Conservation (phyloP, 2,113 vertebrate species). For the Mesembrinibis cayennensis region DNA sequence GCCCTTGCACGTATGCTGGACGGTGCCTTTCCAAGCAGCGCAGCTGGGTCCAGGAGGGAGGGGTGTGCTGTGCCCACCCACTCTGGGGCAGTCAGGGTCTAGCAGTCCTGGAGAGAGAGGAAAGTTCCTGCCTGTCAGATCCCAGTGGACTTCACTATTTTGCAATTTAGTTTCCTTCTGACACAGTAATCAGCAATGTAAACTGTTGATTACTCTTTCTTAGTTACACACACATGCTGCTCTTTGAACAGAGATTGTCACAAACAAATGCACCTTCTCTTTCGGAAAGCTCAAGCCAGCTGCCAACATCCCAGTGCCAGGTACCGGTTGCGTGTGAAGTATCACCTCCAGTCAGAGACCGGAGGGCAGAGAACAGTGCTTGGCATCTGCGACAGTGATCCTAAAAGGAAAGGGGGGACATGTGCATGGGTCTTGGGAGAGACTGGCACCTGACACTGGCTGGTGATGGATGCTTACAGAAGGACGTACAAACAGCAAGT, state of each 20-base stretch:
- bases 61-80: neutral
- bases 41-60: neutral
- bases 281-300: neutral
- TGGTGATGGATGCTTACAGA: neutral
- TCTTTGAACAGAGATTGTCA: neutral
- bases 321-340: neutral
- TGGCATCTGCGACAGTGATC: neutral
- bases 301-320: neutral
- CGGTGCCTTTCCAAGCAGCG: neutral
- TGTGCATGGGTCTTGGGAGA: neutral
- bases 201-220: neutral
- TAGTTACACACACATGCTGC: neutral
- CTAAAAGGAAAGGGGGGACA: neutral
- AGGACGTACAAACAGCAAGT: neutral
- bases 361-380: neutral
- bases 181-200: neutral
- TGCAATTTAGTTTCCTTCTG: neutral
- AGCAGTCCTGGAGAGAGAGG: neutral
- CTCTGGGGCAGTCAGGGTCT: neutral
- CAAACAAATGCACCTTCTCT: neutral
- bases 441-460: neutral
- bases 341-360: neutral
- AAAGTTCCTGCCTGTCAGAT: neutral
- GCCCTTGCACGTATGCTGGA: neutral
- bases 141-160: neutral